These are phyloP conservation scores for Xestoiulus laeticollis DNA, from an alignment of 2,888 invertebrate genomes.

Conservation along the genomic window DNA sequence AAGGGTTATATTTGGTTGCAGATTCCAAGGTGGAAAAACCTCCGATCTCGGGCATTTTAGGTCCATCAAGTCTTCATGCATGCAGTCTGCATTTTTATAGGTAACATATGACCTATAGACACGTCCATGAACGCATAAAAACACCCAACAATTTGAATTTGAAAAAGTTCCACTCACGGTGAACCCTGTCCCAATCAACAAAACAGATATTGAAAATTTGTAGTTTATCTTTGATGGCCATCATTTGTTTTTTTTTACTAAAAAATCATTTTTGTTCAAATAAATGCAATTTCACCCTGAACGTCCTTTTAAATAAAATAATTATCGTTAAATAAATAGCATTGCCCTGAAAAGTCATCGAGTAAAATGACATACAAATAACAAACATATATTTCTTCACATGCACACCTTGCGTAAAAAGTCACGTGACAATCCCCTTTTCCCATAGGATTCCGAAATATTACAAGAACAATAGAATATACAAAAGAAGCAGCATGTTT, in stretches of 20 bases:
- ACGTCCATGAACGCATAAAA: too few relatives aligned
- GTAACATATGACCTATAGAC: too few relatives aligned
- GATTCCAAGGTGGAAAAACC: conserved; percentile 8
- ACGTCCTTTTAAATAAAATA: neutral
- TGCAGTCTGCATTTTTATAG: too few relatives aligned
- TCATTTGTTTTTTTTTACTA: neutral
- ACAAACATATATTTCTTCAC: too few relatives aligned
- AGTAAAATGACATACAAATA: too few relatives aligned
- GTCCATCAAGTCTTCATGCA: neutral
- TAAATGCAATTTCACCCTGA: neutral
- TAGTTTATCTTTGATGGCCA: neutral
- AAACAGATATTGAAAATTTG: neutral
- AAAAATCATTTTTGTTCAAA: neutral
- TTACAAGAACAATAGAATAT: too few relatives aligned
- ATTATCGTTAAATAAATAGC: neutral
- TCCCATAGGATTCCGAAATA: too few relatives aligned
- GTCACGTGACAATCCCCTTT: too few relatives aligned
- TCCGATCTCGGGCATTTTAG: neutral
- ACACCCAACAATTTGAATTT: too few relatives aligned
- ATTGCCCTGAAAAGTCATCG: neutral
- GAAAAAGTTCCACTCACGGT: too few relatives aligned
- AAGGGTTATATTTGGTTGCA: conserved; percentile 22
- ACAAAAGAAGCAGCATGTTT: too few relatives aligned
- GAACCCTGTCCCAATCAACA: neutral
- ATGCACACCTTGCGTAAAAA: too few relatives aligned